Base-by-base conservation (phyloP, 2,113 vertebrate genomes). In the Odontophorus gujanensis region DNA sequence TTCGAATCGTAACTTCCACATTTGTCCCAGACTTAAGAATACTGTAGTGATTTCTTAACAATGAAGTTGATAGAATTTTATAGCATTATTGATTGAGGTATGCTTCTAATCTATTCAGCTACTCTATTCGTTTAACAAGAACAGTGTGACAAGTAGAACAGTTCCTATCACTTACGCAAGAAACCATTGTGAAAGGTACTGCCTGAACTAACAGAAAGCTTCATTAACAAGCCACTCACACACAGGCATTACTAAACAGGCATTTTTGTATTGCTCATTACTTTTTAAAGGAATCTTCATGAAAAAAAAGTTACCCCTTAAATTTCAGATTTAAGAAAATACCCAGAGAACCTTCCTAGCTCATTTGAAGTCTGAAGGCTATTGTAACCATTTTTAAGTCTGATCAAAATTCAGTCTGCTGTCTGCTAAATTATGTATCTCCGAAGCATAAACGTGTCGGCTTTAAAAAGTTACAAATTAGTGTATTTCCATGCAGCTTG, bases 371-470 rank as follows among this genome's bases (percentile, higher is more conserved):
- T 98, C 97, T 95, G 93, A 97, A 97, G 83, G 92, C 93, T 96
- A 97, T 93, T 97, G 97, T 95, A 96, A 74, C 95, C 78, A 84
- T 96, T 96, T 97, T 96, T 63, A 97, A 98, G 96, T 73, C 96
- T 98, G 96, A 98, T 98, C 96, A 98, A 98, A 98, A 98, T 98
- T 97, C 97, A 97, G 92, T 75, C 86, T 96, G 91, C 84, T 97
- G 96, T 98, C 98, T 97, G 90, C 96, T 98, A 98, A 98, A 98
- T 98, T 98, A 98, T 98, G 97, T 97, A 98, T 98, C 97, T 98
- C 97, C 95, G 95, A 98, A 98, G 97, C 97, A 97, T 97, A 98
- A 97, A 97, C 91, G 96, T 97, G 96, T 96, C 97, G 95, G 96
- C 96, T 97, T 97, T 97, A 95, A 96, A 97, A 98, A 98, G 97